Evolutionary conservation across 2,113 vertebrate genomes (phyloP).

Genomic region (Stigmatopora nigra): DNA sequence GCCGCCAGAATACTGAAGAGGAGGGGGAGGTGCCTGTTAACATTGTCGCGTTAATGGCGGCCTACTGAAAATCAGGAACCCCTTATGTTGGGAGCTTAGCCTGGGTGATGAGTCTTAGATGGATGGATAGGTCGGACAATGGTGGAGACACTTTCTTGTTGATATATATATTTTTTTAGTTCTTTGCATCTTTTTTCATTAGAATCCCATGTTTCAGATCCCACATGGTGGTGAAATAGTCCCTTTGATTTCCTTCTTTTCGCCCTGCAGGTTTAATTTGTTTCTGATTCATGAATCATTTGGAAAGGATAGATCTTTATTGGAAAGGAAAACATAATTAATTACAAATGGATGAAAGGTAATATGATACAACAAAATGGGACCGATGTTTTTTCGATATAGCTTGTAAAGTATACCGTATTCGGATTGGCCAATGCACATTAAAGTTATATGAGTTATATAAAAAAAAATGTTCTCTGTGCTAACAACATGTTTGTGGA

Average conservation of each 20-base stretch:
- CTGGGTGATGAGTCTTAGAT: not conserved
- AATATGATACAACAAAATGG: not conserved
- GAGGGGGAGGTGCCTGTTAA: slow-evolving; percentile 8
- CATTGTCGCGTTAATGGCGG: not conserved
- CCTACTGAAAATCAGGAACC: slow-evolving; percentile 6
- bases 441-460: too few relatives aligned
- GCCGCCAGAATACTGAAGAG: slow-evolving; percentile 50
- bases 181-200: not conserved
- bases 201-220: not conserved
- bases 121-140: not conserved
- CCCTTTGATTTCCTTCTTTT: not conserved
- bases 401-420: not conserved
- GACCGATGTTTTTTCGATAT: not conserved
- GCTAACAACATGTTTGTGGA: not conserved
- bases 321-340: not conserved
- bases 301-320: not conserved
- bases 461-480: not conserved
- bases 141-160: not conserved
- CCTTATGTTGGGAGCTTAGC: not conserved
- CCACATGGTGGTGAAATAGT: not conserved
- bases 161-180: not conserved
- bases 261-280: not conserved
- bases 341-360: not conserved
- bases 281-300: not conserved
- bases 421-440: too few relatives aligned